These are phyloP conservation scores for Dermatemys mawii DNA, from an alignment of 2,113 vertebrate species.

Conservation along the genomic window DNA sequence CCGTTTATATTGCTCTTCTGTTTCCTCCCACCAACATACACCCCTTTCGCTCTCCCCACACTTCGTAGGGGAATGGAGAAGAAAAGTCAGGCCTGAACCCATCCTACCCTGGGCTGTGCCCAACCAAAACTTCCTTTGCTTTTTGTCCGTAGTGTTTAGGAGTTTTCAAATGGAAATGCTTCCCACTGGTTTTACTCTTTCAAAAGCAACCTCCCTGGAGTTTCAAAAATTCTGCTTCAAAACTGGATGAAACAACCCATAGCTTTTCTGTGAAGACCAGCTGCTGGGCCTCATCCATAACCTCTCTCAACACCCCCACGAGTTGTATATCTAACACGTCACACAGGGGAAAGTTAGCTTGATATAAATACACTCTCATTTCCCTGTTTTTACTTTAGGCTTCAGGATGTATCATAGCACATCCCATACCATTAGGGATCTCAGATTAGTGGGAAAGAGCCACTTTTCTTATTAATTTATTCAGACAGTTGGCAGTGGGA, in stretches of 20 bases:
- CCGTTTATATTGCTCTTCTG: not conserved
- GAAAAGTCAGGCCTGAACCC: accelerated
- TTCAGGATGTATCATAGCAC: not conserved
- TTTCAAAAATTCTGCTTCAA: constrained; percentile 32
- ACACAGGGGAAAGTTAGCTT: not conserved
- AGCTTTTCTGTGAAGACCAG: constrained; percentile 36
- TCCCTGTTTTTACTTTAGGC: not conserved
- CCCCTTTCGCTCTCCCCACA: not conserved
- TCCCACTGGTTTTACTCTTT: not conserved
- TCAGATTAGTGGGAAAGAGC: not conserved
- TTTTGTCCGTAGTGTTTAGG: not conserved
- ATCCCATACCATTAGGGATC: not conserved
- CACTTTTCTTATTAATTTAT: not conserved
- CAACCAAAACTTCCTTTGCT: not conserved
- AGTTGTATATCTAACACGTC: not conserved
- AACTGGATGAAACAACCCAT: constrained; percentile 46
- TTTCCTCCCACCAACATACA: not conserved
- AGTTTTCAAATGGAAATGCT: not conserved
- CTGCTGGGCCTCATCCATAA: constrained; percentile 5
- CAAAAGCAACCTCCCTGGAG: not conserved
- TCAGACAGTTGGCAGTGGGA: not conserved
- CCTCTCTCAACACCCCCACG: not conserved
- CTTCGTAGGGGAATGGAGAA: not conserved
- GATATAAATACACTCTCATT: accelerated
- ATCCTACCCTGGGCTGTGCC: not conserved